Evolutionary conservation across 1,140 invertebrate species (phyloP), one percentile per base, ranked within the genome.

Genomic region (Coptotermes formosanus): DNA sequence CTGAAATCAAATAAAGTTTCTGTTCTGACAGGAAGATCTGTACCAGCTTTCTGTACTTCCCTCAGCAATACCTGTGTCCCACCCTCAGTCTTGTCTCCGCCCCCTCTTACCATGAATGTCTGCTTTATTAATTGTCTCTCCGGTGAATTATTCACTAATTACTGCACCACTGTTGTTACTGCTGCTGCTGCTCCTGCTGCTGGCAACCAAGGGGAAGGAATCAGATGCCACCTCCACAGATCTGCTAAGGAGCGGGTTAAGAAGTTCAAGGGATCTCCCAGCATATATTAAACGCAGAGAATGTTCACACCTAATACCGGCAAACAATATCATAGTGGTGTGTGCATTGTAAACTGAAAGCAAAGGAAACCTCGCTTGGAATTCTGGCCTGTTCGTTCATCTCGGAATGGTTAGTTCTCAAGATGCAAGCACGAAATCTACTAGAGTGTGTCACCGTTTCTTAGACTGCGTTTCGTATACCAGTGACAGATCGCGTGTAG

Each of bases 81-180:
- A 30, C 64, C 64, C 64, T n/a, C 16, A 9, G n/a, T 30, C 25
- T 75, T 75, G n/a, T 30, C 64, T 30, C 64, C 64, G 16, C 52
- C 19, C 19, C 52, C 52, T 21, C 45, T 48, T 21, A 75, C n/a
- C 64, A 25, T 30, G 25, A 75, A 75, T 75, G 64, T 75, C 64
- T 75, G 64, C 64, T 75, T 75, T 75, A 75, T 75, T 75, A 75
- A 75, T 75, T 75, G 64, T 75, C 64, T 75, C 64, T 30, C n/a
- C 25, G n/a, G 64, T 75, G 64, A 75, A 75, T 75, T 75, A 75
- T 75, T 75, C 64, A 75, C 64, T 75, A 75, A 75, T 75, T 75
- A 75, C 64, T 30, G 64, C 64, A 75, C 64, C 64, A 75, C 64
- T 75, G 64, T 75, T 75, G 64, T 75, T 30, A n/a, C 64, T 75